Conservation (phyloP, 2,888 invertebrate genomes). For the Glaucopsyche alexis region DNA sequence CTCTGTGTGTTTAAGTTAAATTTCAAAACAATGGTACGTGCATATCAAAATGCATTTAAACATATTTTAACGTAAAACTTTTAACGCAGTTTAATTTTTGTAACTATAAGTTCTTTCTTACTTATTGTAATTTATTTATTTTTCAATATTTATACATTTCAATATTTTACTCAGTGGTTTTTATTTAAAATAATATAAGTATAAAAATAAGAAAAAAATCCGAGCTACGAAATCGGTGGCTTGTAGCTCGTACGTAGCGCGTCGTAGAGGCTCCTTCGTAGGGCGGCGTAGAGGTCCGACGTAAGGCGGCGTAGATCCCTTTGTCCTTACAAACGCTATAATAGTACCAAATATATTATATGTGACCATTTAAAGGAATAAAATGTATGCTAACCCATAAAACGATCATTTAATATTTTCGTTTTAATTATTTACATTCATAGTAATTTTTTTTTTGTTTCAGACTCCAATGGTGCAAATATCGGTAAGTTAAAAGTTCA, state of each 20-base stretch:
- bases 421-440: not conserved
- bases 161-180: too few relatives aligned
- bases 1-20: constrained; percentile 60
- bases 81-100: too few relatives aligned
- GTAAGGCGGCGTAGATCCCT: not conserved
- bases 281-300: not conserved
- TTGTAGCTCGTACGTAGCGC: not conserved
- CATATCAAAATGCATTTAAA: constrained; percentile 25
- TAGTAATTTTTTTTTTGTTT: constrained; percentile 48
- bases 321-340: not conserved
- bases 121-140: too few relatives aligned
- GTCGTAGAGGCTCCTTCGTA: not conserved
- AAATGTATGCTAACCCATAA: too few relatives aligned
- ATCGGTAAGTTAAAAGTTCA: constrained; percentile 61
- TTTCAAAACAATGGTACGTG: constrained; percentile 57
- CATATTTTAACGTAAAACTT: too few relatives aligned
- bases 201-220: not conserved
- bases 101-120: too few relatives aligned
- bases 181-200: too few relatives aligned
- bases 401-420: too few relatives aligned
- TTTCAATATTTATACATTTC: too few relatives aligned
- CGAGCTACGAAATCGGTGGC: not conserved
- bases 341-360: too few relatives aligned
- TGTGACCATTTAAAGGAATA: too few relatives aligned
- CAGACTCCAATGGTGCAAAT: constrained; percentile 80